Evolutionary conservation across 92 coral and sea anemone genomes (phyloP).

Genomic region (Palythoa grandis): DNA sequence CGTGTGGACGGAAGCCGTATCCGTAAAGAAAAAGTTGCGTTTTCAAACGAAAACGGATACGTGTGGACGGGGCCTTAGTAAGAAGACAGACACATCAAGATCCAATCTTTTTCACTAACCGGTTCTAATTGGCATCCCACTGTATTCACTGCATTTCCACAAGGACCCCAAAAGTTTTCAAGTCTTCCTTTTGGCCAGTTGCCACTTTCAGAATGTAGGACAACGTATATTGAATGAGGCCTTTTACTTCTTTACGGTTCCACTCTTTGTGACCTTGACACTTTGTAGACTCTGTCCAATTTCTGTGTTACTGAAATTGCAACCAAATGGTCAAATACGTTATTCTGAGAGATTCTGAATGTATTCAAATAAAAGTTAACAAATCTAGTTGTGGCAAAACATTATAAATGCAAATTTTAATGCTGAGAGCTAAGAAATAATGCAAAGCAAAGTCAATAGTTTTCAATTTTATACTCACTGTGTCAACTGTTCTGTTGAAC

Average conservation of each 20-base stretch:
- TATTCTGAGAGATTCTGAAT: no score
- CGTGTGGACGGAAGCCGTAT: no score
- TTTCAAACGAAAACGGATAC: no score
- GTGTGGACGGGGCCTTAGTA: no score
- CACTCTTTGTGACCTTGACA: background rate
- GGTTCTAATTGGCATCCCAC: slow-evolving; percentile 51
- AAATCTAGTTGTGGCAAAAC: no score
- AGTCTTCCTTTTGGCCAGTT: slow-evolving; percentile 42
- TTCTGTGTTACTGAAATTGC: background rate
- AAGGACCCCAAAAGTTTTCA: slow-evolving; percentile 35
- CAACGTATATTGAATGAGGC: slow-evolving; percentile 38
- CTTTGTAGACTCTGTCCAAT: background rate
- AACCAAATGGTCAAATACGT: background rate
- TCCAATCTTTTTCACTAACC: slow-evolving; percentile 25
- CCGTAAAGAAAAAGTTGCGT: no score
- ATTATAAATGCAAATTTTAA: no score
- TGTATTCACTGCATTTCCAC: slow-evolving; percentile 45
- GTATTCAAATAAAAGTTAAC: no score
- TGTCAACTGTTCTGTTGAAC: no score
- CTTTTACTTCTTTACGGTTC: slow-evolving; percentile 36
- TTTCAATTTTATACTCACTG: no score
- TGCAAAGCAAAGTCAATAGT: no score
- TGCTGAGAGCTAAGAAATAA: no score
- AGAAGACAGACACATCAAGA: background rate
- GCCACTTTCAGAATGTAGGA: slow-evolving; percentile 26